Conservation (phyloP, 2,797 vertebrate species). For the Falco columbarius region DNA sequence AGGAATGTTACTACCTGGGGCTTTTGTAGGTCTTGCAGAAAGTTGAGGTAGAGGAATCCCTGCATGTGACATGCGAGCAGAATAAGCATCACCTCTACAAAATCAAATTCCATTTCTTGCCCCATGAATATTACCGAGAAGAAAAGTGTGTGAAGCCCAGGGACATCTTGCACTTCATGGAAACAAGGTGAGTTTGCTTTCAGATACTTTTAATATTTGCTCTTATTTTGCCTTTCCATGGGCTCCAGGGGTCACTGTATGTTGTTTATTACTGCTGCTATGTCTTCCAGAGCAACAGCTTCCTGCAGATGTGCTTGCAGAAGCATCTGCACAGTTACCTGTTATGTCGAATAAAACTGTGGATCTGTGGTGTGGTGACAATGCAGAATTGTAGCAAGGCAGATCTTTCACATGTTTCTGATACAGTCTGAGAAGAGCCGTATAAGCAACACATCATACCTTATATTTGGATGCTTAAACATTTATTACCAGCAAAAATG, state of each 20-base stretch:
- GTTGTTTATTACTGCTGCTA: background rate
- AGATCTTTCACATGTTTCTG: background rate
- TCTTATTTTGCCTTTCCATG: background rate
- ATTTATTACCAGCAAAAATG: background rate
- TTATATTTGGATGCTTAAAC: background rate
- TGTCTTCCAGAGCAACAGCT: background rate
- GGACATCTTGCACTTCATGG: conserved; percentile 90
- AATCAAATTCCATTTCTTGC: conserved; percentile 87
- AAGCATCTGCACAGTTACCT: background rate
- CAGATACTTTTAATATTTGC: background rate
- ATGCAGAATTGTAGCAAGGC: background rate
- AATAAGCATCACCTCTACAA: conserved; percentile 82
- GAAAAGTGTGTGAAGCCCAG: conserved; percentile 87
- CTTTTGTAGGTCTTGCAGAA: conserved; percentile 87
- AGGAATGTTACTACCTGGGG: background rate
- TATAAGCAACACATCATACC: background rate
- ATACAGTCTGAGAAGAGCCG: background rate
- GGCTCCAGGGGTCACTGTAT: background rate
- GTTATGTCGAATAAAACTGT: background rate
- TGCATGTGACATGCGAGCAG: conserved; percentile 72
- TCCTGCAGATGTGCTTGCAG: background rate
- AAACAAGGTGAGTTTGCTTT: conserved; percentile 80
- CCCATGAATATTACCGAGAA: conserved; percentile 81
- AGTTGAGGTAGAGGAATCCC: conserved; percentile 86
- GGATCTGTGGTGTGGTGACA: background rate